Conservation (phyloP, 2,888 invertebrate genomes). For the Caenorhabditis afra region DNA sequence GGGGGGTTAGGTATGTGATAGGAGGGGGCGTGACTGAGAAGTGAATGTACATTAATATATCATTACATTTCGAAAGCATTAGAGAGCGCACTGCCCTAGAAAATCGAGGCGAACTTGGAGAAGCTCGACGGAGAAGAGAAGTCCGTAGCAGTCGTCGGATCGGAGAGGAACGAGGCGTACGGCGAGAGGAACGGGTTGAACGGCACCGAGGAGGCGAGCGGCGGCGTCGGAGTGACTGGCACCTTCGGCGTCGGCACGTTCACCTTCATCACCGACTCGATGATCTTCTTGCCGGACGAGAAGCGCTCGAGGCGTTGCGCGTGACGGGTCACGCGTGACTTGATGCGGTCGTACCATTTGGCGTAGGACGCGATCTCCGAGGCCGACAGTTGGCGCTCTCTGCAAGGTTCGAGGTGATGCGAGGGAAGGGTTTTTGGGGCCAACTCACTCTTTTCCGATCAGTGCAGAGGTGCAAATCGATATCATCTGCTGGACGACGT, state of each 20-base stretch:
- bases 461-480: slow-evolving; percentile 60
- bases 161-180: background rate
- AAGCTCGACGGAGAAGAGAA: too few species aligned
- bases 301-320: slow-evolving; percentile 55
- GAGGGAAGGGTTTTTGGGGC: background rate
- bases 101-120: too few species aligned
- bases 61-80: too few species aligned
- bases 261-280: slow-evolving; percentile 60
- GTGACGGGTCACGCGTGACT: slow-evolving; percentile 22
- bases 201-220: background rate
- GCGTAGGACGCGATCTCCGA: slow-evolving; percentile 25
- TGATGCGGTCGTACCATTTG: slow-evolving; percentile 52
- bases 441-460: slow-evolving; percentile 55
- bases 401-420: slow-evolving; percentile 6
- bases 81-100: too few species aligned
- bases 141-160: too few species aligned
- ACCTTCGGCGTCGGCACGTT: background rate
- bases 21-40: too few species aligned
- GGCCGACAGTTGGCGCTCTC: slow-evolving; percentile 42
- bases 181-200: slow-evolving; percentile 7
- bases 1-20: too few species aligned
- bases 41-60: too few species aligned
- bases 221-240: background rate
- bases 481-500: slow-evolving; percentile 76
- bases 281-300: slow-evolving; percentile 77